phyloP scores from a whole-genome alignment of 2,888 invertebrate species.

The Dendrolimus pini region DNA sequence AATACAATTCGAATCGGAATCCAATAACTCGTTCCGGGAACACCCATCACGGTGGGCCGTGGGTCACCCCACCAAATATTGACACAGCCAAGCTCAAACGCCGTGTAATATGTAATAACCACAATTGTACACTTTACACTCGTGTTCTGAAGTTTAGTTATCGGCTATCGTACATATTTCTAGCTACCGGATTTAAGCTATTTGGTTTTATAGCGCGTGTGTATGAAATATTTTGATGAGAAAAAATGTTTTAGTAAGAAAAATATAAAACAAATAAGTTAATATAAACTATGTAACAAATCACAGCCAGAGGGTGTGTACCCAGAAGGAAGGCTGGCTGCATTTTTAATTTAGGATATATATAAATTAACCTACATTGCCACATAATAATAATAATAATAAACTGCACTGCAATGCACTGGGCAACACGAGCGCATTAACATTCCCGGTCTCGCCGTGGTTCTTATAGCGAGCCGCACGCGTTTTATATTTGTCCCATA shows the following conservation, averaged over 20 bases:
- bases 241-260: no score
- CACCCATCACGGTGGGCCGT: conserved; percentile 37
- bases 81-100: conserved; percentile 24
- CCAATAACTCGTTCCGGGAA: conserved; percentile 29
- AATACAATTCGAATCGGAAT: not conserved
- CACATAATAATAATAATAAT: no score
- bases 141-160: not conserved
- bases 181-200: not conserved
- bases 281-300: no score
- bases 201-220: no score
- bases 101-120: conserved; percentile 39
- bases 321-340: no score
- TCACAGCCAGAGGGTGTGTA: no score
- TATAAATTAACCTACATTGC: no score
- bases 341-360: no score
- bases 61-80: conserved; percentile 53
- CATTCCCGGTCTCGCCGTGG: conserved; percentile 59
- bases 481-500: conserved; percentile 1
- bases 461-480: conserved; percentile 58
- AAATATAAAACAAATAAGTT: no score
- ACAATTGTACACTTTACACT: conserved; percentile 29
- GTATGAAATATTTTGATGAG: no score
- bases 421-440: conserved; percentile 67
- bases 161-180: not conserved
- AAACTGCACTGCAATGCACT: no score